These are phyloP conservation scores for Antheraea pernyi DNA, from an alignment of 1,140 invertebrate species.

Conservation along the genomic window DNA sequence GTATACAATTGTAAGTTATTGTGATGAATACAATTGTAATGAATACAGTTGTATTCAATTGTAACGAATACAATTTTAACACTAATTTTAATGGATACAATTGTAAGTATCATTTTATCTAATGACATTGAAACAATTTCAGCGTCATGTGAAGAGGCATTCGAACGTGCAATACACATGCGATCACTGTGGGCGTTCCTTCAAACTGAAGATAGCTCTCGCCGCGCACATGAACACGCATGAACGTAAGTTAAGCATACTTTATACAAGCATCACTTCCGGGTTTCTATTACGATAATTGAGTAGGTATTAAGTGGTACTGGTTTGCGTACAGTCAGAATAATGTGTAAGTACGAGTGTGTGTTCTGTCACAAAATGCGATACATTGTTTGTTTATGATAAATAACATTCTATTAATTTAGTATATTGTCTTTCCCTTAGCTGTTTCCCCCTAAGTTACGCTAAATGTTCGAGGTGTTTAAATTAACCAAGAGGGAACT, in stretches of 20 bases:
- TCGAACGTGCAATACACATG: constrained; percentile 41
- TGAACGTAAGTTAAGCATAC: constrained; percentile 27
- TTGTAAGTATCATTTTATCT: not conserved
- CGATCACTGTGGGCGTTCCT: constrained; percentile 46
- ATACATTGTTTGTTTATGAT: too few relatives aligned
- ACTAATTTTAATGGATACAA: not conserved
- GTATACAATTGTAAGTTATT: too few relatives aligned
- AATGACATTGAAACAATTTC: not conserved
- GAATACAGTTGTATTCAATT: not conserved
- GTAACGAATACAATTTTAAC: not conserved
- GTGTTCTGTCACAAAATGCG: too few relatives aligned
- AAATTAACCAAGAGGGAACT: too few relatives aligned
- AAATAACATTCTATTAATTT: too few relatives aligned
- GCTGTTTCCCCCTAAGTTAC: too few relatives aligned
- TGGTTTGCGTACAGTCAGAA: too few relatives aligned
- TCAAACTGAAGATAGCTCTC: constrained; percentile 49
- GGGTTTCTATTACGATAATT: not conserved
- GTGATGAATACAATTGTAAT: too few relatives aligned
- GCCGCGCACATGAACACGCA: constrained; percentile 48
- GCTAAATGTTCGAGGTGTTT: too few relatives aligned
- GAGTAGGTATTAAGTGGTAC: too few relatives aligned
- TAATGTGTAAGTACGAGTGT: too few relatives aligned
- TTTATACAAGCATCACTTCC: not conserved
- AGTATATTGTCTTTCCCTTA: too few relatives aligned
- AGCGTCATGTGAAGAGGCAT: constrained; percentile 56